Evolutionary conservation across 2,797 vertebrate genomes (phyloP).

Genomic region (Oreochromis grahami): DNA sequence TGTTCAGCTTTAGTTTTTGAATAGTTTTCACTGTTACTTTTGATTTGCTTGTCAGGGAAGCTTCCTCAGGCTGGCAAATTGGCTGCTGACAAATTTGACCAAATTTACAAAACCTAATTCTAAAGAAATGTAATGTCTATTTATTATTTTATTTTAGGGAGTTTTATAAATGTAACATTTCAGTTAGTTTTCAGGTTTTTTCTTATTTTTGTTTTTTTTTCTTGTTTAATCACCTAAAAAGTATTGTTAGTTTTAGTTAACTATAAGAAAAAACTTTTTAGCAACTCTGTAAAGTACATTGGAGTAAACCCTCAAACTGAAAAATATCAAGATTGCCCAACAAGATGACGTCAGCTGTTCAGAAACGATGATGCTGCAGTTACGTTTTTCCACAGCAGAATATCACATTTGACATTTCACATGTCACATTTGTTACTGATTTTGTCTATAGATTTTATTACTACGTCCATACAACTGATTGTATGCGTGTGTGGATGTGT

Average conservation of each 20-base stretch:
- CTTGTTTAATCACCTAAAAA: not conserved
- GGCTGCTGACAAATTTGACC: not conserved
- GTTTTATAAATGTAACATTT: not conserved
- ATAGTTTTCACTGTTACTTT: not conserved
- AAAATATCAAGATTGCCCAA: not conserved
- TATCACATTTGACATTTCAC: not conserved
- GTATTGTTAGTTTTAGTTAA: not conserved
- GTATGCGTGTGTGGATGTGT: no score
- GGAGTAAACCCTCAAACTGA: not conserved
- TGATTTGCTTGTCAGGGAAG: not conserved
- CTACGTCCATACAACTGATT: no score
- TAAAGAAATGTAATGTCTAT: not conserved
- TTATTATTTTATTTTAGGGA: not conserved
- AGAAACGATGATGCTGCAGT: not conserved
- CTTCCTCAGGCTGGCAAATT: not conserved
- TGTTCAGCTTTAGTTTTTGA: not conserved
- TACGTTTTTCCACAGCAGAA: not conserved
- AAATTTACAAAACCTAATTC: not conserved
- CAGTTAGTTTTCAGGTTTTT: not conserved
- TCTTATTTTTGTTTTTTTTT: not conserved
- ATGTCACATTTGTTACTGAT: not conserved
- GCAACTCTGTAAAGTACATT: not conserved
- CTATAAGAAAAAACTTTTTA: not conserved
- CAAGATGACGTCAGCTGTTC: not conserved
- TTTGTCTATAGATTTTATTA: not conserved